These are phyloP conservation scores for Leucophora obtusa DNA, from an alignment of 2,888 invertebrate genomes.

Conservation along the genomic window DNA sequence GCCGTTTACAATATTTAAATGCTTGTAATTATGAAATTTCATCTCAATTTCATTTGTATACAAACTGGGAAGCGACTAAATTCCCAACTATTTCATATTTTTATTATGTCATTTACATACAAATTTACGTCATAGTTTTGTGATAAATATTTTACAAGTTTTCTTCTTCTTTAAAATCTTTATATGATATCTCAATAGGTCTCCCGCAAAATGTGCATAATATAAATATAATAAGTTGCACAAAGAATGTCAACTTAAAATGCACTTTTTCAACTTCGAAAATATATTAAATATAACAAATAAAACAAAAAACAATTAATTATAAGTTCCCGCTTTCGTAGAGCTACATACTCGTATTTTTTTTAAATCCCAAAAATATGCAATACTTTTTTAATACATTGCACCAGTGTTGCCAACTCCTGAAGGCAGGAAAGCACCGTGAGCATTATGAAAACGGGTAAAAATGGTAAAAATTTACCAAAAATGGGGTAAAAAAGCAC, in stretches of 20 bases:
- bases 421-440: too few relatives aligned
- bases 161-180: neutral
- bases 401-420: too few relatives aligned
- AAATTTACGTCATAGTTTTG: constrained; percentile 22
- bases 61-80: constrained; percentile 34
- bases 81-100: neutral
- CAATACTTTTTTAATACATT: neutral
- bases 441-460: too few relatives aligned
- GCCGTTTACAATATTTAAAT: neutral
- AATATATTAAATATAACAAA: too few relatives aligned
- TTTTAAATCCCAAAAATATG: neutral
- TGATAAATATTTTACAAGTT: constrained; percentile 15
- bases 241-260: neutral
- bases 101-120: constrained; percentile 25
- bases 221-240: constrained; percentile 14
- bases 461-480: too few relatives aligned
- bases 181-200: neutral
- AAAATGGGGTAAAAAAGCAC: too few relatives aligned
- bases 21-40: constrained; percentile 27
- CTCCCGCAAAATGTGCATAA: constrained; percentile 2
- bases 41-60: neutral
- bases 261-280: neutral
- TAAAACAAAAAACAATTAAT: too few relatives aligned
- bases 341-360: neutral
- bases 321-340: neutral